Evolutionary conservation across 30 jellyfish, hydroid and myxozoan genomes (phyloP).

Genomic region (Catostylus mosaicus): DNA sequence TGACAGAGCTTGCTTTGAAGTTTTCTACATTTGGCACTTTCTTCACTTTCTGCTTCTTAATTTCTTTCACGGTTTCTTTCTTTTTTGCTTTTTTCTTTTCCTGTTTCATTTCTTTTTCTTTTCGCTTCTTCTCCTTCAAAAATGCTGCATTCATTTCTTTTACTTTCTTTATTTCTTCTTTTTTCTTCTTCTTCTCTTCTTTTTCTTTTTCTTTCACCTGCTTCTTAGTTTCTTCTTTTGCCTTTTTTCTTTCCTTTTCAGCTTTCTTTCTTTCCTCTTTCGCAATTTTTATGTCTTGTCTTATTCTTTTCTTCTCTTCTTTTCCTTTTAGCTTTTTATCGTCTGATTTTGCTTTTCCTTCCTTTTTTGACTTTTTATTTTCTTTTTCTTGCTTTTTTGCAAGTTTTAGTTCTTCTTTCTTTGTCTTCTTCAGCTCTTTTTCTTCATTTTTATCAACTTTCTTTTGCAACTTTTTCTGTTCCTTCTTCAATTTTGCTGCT

Average conservation of each 20-base stretch:
- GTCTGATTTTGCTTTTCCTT: conserved; percentile 2
- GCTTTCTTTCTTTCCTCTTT: not conserved
- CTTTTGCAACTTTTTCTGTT: not conserved
- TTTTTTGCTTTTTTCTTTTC: not conserved
- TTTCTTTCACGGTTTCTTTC: not conserved
- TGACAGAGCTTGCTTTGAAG: not conserved
- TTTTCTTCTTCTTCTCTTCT: not conserved
- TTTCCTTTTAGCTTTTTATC: not conserved
- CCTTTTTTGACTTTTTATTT: not conserved
- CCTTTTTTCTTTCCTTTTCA: not conserved
- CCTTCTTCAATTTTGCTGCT: conserved; percentile 1
- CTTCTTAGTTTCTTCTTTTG: not conserved
- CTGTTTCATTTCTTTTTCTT: not conserved
- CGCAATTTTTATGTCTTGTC: not conserved
- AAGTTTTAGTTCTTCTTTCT: not conserved
- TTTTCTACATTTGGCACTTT: not conserved
- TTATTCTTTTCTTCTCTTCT: not conserved
- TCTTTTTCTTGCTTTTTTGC: conserved; percentile 1
- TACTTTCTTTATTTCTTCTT: not conserved
- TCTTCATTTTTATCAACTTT: not conserved
- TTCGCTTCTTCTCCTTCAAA: not conserved
- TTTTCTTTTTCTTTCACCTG: not conserved
- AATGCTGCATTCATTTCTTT: not conserved
- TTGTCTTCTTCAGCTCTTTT: not conserved
- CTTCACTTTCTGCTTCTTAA: not conserved